Conservation (phyloP, 2,113 vertebrate genomes). For the Suricata suricatta region DNA sequence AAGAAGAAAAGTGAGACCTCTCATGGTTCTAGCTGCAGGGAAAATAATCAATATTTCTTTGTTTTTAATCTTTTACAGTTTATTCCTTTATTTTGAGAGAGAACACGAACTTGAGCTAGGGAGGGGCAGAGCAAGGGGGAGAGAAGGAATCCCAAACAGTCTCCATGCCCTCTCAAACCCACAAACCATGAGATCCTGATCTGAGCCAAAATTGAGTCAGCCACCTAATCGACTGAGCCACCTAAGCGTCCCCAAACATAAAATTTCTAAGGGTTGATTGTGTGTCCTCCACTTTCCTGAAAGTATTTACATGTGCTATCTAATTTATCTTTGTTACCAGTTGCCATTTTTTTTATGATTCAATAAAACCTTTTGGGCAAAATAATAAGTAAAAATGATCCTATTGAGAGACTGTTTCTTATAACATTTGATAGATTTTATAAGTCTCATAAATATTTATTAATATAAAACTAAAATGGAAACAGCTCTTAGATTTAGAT, state of each 20-base stretch:
- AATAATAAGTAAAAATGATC: background rate
- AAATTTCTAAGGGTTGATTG: background rate
- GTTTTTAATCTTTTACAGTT: too few species aligned
- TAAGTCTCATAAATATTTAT: background rate
- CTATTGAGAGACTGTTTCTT: background rate
- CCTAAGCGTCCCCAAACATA: background rate
- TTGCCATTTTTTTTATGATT: background rate
- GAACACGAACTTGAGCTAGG: too few species aligned
- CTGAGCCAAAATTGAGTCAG: too few species aligned
- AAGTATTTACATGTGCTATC: background rate
- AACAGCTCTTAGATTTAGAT: background rate
- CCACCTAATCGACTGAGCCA: too few species aligned
- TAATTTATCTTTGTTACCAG: background rate
- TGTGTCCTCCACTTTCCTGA: background rate
- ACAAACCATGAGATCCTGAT: too few species aligned
- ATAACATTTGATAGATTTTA: background rate
- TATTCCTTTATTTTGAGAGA: too few species aligned
- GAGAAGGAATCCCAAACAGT: too few species aligned
- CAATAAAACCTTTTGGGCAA: background rate
- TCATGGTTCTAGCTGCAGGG: background rate
- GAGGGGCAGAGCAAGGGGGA: too few species aligned
- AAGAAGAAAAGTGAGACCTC: background rate
- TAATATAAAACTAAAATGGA: conserved; percentile 16
- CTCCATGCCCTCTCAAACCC: too few species aligned
- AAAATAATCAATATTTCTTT: background rate